Base-by-base conservation (phyloP, 92 coral and sea anemone species). In the Umimayanthus chanpuru region DNA sequence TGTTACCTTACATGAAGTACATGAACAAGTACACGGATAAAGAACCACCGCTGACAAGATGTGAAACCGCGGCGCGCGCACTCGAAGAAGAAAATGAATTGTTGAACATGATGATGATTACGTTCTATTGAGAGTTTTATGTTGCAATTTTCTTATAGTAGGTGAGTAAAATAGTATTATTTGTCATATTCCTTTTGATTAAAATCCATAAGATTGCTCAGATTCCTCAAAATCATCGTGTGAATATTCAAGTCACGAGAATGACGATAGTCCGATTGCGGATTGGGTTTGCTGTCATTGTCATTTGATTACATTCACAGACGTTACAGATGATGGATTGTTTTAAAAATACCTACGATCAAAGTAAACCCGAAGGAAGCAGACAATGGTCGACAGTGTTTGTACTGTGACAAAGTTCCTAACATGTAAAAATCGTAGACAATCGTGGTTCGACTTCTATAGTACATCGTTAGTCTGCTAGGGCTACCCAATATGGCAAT, bases 1-100 rank as follows among this genome's bases (percentile, higher is more conserved):
- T 74, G 81, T 18, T 38, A 44, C 28, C 81, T 77, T 40, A 77
- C 32, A 77, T 61, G 32, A 77, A 77, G 81, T 77, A 77, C 50
- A 2, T 0, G 0, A 0, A 6, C 8, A 77, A 77, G 81, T 77
- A 77, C 50, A 2, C 0, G 0, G 2, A 6, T 47, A 11, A 18
- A 8, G 14, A 28, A 12, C 25, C 3, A 50, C 82, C 82, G 82
- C 82, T 79, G 82, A n/a, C 66, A 79, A 26, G 4, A 28, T 79
- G 12, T 47, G 50, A 56, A 41, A 79, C 30, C 67, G 82, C 68
- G 66, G 82, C 82, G 25, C 66, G 40, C 82, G 41, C 66, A 30
- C 9, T 8, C 39, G 21, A 21, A 79, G 18, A 6, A 79, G 10
- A 79, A 79, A 79, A 7, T 79, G 67, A 49, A 77, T 79, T 44